A percentile compares a stretch with the other conserved stretches of the same genome.
Evolutionary conservation across 2,797 vertebrate species (phyloP).

Genomic region (Synaphobranchus kaupii): DNA sequence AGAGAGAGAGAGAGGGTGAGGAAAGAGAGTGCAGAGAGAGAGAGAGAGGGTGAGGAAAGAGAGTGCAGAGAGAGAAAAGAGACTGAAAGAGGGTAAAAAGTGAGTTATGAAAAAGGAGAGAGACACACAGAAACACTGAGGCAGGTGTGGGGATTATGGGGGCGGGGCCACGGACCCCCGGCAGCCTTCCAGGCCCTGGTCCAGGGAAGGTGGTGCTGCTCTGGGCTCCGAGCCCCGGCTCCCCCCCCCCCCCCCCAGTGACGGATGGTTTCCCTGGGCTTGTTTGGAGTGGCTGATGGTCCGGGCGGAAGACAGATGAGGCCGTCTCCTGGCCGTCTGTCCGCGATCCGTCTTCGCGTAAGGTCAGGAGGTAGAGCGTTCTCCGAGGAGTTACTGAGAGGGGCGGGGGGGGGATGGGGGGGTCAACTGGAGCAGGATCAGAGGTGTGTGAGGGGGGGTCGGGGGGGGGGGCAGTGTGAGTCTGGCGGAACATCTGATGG

Average conservation of each 20-base stretch:
- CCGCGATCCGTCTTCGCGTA: not conserved
- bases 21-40: too few species aligned
- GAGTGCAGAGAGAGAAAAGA: not conserved
- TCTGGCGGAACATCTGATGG: conserved; percentile 21
- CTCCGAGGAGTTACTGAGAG: conserved; percentile 49
- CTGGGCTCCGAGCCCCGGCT: conserved; percentile 31
- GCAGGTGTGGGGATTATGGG: not conserved
- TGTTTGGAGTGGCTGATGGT: not conserved
- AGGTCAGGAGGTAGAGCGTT: conserved; percentile 4
- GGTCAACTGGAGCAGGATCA: conserved; percentile 45
- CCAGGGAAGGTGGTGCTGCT: conserved; percentile 65
- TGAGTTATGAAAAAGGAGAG: too few species aligned
- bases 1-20: conserved; percentile 38
- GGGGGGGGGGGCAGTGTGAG: conserved; percentile 47
- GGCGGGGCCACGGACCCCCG: conserved; percentile 47
- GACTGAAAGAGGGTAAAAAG: not conserved
- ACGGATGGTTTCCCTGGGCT: not conserved
- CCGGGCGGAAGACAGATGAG: not conserved
- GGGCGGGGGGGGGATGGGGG: conserved; percentile 34
- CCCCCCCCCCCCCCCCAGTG: not conserved
- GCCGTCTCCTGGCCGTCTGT: not conserved
- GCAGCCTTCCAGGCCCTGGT: conserved; percentile 5
- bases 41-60: too few species aligned
- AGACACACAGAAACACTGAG: too few species aligned
- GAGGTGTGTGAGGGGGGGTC: conserved; percentile 42